phyloP scores from a whole-genome alignment of 2,797 vertebrate genomes.

The Pterois miles region DNA sequence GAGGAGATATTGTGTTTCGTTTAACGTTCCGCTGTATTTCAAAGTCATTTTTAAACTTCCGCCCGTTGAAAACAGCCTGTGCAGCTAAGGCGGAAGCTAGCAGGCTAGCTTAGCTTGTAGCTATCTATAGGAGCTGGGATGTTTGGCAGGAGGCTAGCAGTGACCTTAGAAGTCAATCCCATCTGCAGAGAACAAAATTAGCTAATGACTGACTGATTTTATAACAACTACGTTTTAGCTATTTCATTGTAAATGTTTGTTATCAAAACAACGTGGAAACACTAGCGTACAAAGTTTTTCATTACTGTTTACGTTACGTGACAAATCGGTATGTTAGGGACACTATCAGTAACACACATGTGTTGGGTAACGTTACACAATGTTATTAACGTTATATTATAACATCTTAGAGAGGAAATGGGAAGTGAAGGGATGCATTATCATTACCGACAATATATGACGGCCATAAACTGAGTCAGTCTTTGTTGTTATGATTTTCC shows the following conservation, averaged over 20 bases:
- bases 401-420: not conserved
- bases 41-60: not conserved
- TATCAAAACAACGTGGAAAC: not conserved
- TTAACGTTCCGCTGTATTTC: fast-evolving
- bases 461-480: not conserved
- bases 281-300: too few species aligned
- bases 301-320: not conserved
- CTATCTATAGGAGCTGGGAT: not conserved
- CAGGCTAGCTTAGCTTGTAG: conserved; percentile 51
- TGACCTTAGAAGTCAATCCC: conserved; percentile 65
- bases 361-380: not conserved
- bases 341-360: too few species aligned
- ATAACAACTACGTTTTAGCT: fast-evolving
- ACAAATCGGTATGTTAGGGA: too few species aligned
- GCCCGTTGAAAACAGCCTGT: not conserved
- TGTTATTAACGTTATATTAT: not conserved
- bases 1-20: fast-evolving
- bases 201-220: fast-evolving
- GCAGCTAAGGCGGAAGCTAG: conserved; percentile 31
- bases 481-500: not conserved
- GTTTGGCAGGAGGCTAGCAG: not conserved
- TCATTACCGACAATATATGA: not conserved
- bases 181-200: not conserved
- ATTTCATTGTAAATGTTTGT: fast-evolving
- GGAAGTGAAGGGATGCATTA: not conserved